Conservation (phyloP, 2,113 vertebrate genomes). For the Formicarius rufipectus region DNA sequence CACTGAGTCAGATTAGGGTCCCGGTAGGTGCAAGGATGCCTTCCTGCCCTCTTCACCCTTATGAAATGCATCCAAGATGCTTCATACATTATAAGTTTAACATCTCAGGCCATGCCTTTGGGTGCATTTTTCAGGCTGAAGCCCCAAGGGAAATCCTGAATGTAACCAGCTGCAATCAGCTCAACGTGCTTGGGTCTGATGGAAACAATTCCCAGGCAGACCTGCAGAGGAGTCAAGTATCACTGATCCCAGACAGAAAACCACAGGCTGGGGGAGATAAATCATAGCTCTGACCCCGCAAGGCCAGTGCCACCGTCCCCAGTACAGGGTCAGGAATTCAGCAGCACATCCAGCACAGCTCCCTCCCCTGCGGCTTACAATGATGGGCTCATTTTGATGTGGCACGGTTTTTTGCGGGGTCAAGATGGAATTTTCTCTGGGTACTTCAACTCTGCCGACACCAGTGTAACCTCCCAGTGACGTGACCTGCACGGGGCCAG, state of each 20-base stretch:
- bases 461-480: neutral
- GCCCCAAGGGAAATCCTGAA: neutral
- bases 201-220: neutral
- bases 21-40: neutral
- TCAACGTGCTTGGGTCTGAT: neutral
- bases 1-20: neutral
- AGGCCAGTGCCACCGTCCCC: neutral
- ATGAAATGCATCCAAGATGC: neutral
- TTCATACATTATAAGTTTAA: neutral
- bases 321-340: rapidly evolving
- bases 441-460: neutral
- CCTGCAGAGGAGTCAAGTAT: neutral
- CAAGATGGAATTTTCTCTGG: neutral
- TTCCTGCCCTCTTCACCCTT: neutral
- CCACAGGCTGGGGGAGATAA: neutral
- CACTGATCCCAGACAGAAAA: neutral
- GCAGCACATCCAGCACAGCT: neutral
- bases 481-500: neutral
- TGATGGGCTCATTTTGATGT: rapidly evolving
- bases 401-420: neutral
- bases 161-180: neutral
- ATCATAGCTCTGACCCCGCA: neutral
- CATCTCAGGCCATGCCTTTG: neutral
- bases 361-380: neutral
- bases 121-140: neutral